phyloP scores from a whole-genome alignment of 2,113 vertebrate species.

The Ovis aries region DNA sequence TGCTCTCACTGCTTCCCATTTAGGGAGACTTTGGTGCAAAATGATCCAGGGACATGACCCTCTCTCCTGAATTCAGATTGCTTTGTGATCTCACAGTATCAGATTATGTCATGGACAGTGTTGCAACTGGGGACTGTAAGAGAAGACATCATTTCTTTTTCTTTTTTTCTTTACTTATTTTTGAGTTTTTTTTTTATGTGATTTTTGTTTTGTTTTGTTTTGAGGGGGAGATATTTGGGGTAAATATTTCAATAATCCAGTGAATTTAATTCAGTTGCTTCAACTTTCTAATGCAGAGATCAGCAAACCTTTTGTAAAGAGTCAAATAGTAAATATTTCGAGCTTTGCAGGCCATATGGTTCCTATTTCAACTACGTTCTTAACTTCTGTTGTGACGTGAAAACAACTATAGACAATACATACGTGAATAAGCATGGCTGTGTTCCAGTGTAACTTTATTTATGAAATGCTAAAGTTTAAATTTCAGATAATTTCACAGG shows the following conservation, averaged over 20 bases:
- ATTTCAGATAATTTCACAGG: background rate
- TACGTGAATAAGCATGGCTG: too few relatives aligned
- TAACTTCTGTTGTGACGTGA: background rate
- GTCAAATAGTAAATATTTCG: background rate
- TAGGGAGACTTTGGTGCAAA: background rate
- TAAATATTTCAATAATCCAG: background rate
- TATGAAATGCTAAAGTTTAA: background rate
- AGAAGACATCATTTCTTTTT: background rate
- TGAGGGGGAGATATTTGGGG: background rate
- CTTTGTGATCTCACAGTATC: background rate
- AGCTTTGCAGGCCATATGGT: background rate
- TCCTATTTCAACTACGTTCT: background rate
- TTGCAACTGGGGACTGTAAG: background rate
- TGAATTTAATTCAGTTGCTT: background rate
- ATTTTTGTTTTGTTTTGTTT: background rate
- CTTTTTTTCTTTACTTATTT: background rate
- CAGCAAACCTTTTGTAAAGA: background rate
- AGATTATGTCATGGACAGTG: background rate
- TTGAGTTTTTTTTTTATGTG: background rate
- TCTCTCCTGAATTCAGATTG: background rate
- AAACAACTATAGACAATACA: background rate
- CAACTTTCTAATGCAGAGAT: background rate
- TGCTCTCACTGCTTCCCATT: background rate
- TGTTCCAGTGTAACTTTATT: background rate
- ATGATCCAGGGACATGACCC: background rate